Evolutionary conservation across 2,113 vertebrate genomes (phyloP).

Genomic region (Apodemus sylvaticus): DNA sequence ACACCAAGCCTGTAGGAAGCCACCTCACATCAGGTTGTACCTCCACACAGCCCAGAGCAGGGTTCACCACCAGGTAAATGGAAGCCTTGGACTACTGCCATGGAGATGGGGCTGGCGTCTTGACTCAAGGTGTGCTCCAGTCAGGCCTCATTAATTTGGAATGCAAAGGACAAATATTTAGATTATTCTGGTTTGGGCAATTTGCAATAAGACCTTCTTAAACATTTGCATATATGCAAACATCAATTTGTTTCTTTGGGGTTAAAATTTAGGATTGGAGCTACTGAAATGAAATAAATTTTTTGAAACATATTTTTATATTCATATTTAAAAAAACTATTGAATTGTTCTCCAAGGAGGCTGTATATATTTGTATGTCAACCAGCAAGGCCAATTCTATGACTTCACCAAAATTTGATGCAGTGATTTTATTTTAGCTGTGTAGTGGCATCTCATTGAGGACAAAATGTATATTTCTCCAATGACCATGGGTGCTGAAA

Average conservation of each 20-base stretch:
- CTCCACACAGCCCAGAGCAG: background rate
- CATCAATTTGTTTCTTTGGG: background rate
- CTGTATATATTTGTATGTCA: background rate
- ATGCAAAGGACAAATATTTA: background rate
- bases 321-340: background rate
- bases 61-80: background rate
- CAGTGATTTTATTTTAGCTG: background rate
- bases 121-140: background rate
- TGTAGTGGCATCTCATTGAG: background rate
- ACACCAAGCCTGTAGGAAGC: background rate
- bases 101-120: background rate
- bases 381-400: background rate
- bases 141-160: background rate
- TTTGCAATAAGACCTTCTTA: background rate
- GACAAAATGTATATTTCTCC: background rate
- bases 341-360: background rate
- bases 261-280: background rate
- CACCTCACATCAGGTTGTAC: background rate
- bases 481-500: background rate
- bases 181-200: background rate
- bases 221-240: background rate
- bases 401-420: background rate
- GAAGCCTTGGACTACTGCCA: background rate
- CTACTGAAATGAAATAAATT: background rate
- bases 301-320: background rate